Percentiles rank a stretch among this genome's conserved stretches.
Conservation (phyloP, 2,113 vertebrate genomes). For the Mesocricetus auratus region DNA sequence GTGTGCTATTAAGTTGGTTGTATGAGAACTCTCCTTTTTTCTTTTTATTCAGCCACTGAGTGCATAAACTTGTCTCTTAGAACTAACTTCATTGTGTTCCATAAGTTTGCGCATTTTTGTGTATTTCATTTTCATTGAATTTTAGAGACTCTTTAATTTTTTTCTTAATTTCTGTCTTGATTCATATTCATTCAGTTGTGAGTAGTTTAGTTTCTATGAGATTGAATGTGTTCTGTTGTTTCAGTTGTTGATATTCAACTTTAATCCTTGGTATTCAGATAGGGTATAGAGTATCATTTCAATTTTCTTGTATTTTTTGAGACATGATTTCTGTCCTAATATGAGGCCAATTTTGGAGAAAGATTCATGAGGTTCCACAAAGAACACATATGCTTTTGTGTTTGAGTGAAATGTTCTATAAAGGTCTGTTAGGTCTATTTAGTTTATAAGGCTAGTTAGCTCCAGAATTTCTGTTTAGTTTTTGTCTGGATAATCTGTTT, state of each 20-base stretch:
- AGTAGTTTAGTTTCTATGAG: no score
- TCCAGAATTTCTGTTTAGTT: background rate
- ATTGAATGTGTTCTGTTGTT: no score
- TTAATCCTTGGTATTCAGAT: background rate
- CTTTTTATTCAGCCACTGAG: background rate
- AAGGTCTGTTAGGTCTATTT: background rate
- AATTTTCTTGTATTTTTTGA: background rate
- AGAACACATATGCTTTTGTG: background rate
- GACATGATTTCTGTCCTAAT: background rate
- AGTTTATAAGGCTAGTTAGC: background rate
- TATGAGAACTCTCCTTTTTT: no score
- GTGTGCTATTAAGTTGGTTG: no score
- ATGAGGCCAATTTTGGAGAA: background rate
- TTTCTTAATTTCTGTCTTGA: no score
- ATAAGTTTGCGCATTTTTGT: background rate
- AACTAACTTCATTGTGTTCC: background rate
- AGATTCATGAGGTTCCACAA: no score
- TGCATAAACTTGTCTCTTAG: background rate
- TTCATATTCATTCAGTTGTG: no score
- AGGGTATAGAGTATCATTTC: background rate
- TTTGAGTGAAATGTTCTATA: background rate
- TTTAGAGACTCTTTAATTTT: background rate
- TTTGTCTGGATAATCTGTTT: background rate
- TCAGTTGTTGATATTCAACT: no score
- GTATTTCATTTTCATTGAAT: background rate